phyloP scores from a whole-genome alignment of 2,797 vertebrate species.

The Babyrousa celebensis region DNA sequence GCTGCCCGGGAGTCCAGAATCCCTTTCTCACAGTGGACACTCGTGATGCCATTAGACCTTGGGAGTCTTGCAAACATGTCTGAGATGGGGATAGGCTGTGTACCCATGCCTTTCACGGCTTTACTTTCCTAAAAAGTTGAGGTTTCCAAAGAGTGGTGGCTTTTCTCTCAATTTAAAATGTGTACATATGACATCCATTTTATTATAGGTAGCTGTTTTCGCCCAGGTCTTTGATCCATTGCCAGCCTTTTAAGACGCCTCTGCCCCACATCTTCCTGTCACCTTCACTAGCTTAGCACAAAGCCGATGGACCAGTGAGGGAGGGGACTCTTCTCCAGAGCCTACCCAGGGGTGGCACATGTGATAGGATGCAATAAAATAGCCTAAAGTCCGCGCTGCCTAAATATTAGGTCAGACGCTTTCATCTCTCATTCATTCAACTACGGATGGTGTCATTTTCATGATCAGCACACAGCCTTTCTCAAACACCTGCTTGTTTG shows the following conservation, averaged over 20 bases:
- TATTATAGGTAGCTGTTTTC: not conserved
- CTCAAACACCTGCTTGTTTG: not conserved
- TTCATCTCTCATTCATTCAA: slow-evolving; percentile 9
- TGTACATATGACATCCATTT: not conserved
- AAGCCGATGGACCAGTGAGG: not conserved
- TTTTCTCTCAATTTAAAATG: slow-evolving; percentile 7
- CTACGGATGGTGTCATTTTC: not conserved
- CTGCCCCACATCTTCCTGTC: slow-evolving; percentile 22
- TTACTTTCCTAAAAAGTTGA: slow-evolving; percentile 5
- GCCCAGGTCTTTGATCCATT: slow-evolving; percentile 84
- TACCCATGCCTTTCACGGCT: not conserved
- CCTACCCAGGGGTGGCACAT: not conserved
- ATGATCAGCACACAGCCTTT: not conserved
- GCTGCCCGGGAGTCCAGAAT: not conserved
- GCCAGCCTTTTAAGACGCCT: slow-evolving; percentile 82
- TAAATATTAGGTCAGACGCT: not conserved
- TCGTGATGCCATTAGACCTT: not conserved
- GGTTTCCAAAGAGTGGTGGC: slow-evolving; percentile 16
- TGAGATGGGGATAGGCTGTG: not conserved
- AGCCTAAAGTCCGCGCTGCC: not conserved
- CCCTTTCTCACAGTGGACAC: not conserved
- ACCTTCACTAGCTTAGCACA: not conserved
- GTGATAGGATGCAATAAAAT: not conserved
- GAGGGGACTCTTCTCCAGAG: not conserved
- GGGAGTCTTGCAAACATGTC: not conserved